Percentiles rank a stretch among this genome's conserved stretches.
phyloP scores from a whole-genome alignment of 2,797 vertebrate genomes.

The Cetoscarus ocellatus region DNA sequence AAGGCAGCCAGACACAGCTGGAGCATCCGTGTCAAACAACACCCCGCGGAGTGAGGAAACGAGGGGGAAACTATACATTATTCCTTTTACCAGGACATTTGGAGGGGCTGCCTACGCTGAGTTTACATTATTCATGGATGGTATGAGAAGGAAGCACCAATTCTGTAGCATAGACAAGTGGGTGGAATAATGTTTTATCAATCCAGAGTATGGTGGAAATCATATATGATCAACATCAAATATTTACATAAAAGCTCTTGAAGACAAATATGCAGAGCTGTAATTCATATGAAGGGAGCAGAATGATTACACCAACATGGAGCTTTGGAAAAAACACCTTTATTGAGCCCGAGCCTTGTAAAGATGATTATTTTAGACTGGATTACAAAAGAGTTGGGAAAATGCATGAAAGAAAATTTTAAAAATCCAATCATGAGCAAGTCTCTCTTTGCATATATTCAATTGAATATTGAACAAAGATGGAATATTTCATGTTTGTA shows the following conservation, averaged over 20 bases:
- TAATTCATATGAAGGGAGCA: slow-evolving; percentile 19
- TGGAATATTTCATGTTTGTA: too few relatives aligned
- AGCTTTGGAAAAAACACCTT: too few relatives aligned
- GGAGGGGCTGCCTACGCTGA: not conserved
- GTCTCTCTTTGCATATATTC: too few relatives aligned
- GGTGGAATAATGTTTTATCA: not conserved
- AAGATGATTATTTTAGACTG: too few relatives aligned
- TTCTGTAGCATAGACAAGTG: not conserved
- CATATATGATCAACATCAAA: not conserved
- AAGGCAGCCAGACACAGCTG: slow-evolving; percentile 47
- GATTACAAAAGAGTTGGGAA: too few relatives aligned
- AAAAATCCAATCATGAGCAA: too few relatives aligned
- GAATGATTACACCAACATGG: not conserved
- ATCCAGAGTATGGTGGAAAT: not conserved
- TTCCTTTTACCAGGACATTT: slow-evolving; percentile 11
- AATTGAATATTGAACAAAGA: too few relatives aligned
- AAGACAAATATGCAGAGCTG: not conserved
- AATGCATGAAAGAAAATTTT: too few relatives aligned
- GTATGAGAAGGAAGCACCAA: not conserved
- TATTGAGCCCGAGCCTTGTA: too few relatives aligned
- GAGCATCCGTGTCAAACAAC: slow-evolving; percentile 39
- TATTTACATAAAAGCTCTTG: not conserved
- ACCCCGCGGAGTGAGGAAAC: slow-evolving; percentile 36
- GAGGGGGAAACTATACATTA: slow-evolving; percentile 15
- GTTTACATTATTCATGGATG: slow-evolving; percentile 25